Percentiles rank a stretch among this genome's conserved stretches.
phyloP scores from a whole-genome alignment of 2,888 invertebrate genomes.

The Craniophora ligustri region DNA sequence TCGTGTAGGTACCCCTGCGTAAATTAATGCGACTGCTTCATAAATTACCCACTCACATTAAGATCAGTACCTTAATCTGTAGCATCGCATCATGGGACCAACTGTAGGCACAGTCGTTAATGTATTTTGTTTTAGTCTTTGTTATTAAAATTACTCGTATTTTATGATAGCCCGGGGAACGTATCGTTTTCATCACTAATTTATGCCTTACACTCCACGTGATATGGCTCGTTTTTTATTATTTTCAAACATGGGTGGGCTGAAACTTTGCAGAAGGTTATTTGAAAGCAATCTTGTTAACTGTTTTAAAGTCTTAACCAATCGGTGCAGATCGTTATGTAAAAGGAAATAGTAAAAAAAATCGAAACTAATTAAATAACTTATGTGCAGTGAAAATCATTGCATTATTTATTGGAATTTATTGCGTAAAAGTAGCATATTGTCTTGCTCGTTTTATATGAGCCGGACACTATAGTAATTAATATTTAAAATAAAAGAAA shows the following conservation, averaged over 20 bases:
- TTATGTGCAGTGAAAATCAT: too few species aligned
- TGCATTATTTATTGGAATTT: too few species aligned
- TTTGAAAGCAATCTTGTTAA: conserved; percentile 28
- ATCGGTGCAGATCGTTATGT: too few species aligned
- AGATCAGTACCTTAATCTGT: conserved; percentile 68
- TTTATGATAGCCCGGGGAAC: conserved; percentile 71
- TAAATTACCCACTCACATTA: conserved; percentile 78
- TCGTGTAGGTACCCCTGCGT: conserved; percentile 60
- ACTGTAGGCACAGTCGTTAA: conserved; percentile 62
- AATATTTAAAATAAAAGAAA: too few species aligned
- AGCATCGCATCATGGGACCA: conserved; percentile 40
- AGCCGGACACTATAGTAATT: too few species aligned
- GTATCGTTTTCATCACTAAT: conserved; percentile 78
- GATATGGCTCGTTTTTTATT: conserved; percentile 70
- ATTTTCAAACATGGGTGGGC: conserved; percentile 78
- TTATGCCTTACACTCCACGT: conserved; percentile 73
- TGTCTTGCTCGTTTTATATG: too few species aligned
- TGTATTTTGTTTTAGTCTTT: conserved; percentile 76
- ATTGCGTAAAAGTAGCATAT: too few species aligned
- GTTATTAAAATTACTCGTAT: conserved; percentile 76
- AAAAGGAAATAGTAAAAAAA: too few species aligned
- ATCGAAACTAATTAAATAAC: too few species aligned
- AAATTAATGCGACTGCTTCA: conserved; percentile 72
- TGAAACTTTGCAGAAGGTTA: conserved; percentile 52
- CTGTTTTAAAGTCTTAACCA: conserved; percentile 36